These are phyloP conservation scores for Drosophila erecta DNA, from an alignment of 1,140 invertebrate species.

Conservation along the genomic window DNA sequence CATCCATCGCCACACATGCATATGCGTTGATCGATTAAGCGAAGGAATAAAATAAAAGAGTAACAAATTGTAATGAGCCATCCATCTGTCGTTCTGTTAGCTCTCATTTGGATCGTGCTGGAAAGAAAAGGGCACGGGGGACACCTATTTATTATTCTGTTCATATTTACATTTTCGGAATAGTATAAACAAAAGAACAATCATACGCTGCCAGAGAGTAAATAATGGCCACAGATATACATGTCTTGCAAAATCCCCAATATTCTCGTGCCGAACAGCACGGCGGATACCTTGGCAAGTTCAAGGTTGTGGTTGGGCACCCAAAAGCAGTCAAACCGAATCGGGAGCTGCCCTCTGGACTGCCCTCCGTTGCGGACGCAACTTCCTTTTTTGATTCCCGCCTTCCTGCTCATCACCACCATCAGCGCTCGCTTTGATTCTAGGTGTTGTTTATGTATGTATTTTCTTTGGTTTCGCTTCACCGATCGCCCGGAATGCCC, in stretches of 20 bases:
- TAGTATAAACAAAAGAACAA: constrained; percentile 43
- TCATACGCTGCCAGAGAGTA: constrained; percentile 21
- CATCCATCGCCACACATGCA: constrained; percentile 23
- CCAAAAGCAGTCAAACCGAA: neutral
- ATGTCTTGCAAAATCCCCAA: neutral
- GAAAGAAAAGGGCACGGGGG: neutral
- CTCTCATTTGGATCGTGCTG: constrained; percentile 4
- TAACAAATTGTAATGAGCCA: constrained; percentile 61
- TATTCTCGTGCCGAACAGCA: neutral
- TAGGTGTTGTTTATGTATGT: constrained; percentile 32
- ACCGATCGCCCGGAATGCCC: constrained; percentile 66
- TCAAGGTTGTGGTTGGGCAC: constrained; percentile 19
- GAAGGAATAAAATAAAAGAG: constrained; percentile 59
- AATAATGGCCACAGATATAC: constrained; percentile 27
- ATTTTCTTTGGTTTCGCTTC: constrained; percentile 50
- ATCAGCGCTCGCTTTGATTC: constrained; percentile 7
- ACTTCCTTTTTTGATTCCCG: constrained; percentile 1
- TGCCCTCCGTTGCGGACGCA: neutral
- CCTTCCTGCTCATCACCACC: neutral
- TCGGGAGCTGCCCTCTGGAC: neutral
- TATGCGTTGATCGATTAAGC: constrained; percentile 74
- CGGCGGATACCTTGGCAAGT: constrained; percentile 3
- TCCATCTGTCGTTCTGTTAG: constrained; percentile 7
- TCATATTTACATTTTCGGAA: constrained; percentile 18
- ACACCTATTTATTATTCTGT: constrained; percentile 8